Conservation (phyloP, 2,113 vertebrate species). For the Eclectus roratus region DNA sequence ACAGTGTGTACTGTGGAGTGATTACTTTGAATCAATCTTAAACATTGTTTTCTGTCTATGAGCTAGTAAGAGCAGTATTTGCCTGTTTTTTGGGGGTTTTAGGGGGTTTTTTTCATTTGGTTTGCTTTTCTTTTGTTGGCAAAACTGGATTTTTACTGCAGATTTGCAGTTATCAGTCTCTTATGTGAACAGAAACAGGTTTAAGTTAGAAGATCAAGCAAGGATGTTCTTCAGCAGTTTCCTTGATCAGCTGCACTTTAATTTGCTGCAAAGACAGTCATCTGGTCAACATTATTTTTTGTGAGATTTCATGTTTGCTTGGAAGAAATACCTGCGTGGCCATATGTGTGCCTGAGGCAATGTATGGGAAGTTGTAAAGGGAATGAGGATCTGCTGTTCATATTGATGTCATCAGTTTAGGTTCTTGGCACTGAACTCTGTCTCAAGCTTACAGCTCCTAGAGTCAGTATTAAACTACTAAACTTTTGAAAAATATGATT, state of each 20-base stretch:
- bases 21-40: neutral
- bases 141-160: neutral
- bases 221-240: neutral
- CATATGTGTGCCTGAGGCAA: neutral
- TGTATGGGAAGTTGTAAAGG: neutral
- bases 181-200: neutral
- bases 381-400: neutral
- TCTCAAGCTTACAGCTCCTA: neutral
- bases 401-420: neutral
- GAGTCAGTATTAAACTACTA: neutral
- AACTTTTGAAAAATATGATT: neutral
- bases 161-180: neutral
- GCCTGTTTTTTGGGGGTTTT: neutral
- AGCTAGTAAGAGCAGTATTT: neutral
- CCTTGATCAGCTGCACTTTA: neutral
- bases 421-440: neutral
- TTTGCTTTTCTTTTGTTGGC: too few relatives aligned
- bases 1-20: neutral
- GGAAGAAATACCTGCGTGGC: neutral
- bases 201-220: neutral
- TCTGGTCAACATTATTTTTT: neutral
- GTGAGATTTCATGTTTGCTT: neutral
- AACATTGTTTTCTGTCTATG: accelerated
- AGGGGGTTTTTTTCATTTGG: neutral
- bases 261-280: neutral